Evolutionary conservation across 2,888 invertebrate genomes (phyloP), one percentile per base, ranked within the genome.

Genomic region (Orchesella flavescens): DNA sequence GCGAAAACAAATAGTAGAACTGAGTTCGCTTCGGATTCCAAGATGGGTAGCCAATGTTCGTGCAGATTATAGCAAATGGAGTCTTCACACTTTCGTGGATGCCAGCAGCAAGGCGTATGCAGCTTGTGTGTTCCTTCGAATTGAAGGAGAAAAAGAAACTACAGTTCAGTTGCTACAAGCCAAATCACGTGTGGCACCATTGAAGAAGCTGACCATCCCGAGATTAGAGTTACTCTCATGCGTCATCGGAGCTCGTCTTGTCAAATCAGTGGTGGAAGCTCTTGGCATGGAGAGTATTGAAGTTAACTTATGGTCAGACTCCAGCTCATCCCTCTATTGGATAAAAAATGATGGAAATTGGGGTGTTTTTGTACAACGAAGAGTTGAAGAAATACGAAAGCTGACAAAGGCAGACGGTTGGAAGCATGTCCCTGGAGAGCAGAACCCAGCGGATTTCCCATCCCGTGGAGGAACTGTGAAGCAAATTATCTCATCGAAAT

Each of bases 191-290:
- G 12, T 49, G 1, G 15, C 49, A n/a, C 49, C 49, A 49, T 12
- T 49, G 12, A 49, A 49, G 49, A 87, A 88, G 69, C n/a, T n/a
- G 86, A 83, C 57, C 0, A 89, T 89, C 24, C 89, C 89, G 1
- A 76, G 89, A 19, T 73, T 90, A n/a, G 89, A 90, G 84, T 76
- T 89, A 46, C 61, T 89, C 49, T 89, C 86, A 7, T 88, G 88
- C 12, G 75, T 86, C 10, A 88, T 89, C 19, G 88, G 87, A 17
- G 87, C 86, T 0, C 71, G 89, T 72, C 66, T 89, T 15, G 78
- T 73, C 23, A 46, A 65, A 12, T 74, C 44, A 12, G 75, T 88
- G 1, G 44, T 83, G n/a, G 80, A 80, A 21, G 73, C 69, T 21
- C 55, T 89, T 9, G 81, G 82, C 1, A 17, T 17, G 15, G 7